These are phyloP conservation scores for Drosophila mauritiana DNA, from an alignment of 1,140 invertebrate genomes.

Conservation along the genomic window DNA sequence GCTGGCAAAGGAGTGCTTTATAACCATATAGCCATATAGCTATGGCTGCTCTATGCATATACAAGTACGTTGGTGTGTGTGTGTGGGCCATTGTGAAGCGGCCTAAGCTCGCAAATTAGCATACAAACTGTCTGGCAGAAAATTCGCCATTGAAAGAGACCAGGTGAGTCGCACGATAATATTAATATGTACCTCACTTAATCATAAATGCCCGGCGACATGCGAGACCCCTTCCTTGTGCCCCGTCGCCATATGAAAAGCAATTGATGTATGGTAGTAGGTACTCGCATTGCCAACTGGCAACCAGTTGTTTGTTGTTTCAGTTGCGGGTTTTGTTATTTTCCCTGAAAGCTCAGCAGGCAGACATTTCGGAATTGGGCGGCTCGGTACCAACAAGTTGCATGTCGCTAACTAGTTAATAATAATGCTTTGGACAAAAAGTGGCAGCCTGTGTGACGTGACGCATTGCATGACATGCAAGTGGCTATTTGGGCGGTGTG, in stretches of 20 bases:
- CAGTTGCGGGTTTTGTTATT: constrained; percentile 18
- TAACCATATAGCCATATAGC: not conserved
- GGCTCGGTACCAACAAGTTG: constrained; percentile 55
- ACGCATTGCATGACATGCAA: constrained; percentile 67
- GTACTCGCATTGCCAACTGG: constrained; percentile 9
- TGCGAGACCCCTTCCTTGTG: constrained; percentile 43
- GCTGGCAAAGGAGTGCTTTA: constrained; percentile 23
- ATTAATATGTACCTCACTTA: constrained; percentile 75
- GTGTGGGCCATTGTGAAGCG: constrained; percentile 38
- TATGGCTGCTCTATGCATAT: not conserved
- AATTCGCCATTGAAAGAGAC: constrained; percentile 50
- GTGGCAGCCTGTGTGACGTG: constrained; percentile 62
- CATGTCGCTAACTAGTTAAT: constrained; percentile 79
- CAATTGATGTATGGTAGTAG: constrained; percentile 30
- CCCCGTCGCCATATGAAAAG: not conserved
- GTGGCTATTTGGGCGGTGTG: constrained; percentile 9
- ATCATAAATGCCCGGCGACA: constrained; percentile 79
- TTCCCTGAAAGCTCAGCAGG: constrained; percentile 55
- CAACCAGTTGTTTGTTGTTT: constrained; percentile 37
- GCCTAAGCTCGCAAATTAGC: constrained; percentile 72
- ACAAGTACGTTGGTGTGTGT: not conserved
- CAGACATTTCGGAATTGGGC: constrained; percentile 51
- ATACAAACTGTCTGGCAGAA: constrained; percentile 81
- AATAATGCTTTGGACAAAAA: constrained; percentile 63
- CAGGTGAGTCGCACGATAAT: constrained; percentile 77